phyloP scores from a whole-genome alignment of 2,113 vertebrate species.

The Hylia prasina region DNA sequence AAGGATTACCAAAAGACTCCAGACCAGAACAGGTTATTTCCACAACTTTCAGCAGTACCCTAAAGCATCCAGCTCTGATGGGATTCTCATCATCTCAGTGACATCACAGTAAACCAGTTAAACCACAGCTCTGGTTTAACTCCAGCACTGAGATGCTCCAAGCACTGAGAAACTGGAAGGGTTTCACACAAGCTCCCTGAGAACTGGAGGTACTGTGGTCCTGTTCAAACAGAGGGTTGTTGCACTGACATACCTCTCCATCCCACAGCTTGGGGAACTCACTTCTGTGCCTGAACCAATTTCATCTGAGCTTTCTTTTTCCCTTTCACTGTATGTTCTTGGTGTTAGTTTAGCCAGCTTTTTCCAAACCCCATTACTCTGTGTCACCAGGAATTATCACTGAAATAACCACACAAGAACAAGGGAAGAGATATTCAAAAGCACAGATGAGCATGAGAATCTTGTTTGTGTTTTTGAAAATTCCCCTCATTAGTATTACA shows the following conservation, averaged over 20 bases:
- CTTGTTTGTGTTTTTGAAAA: not conserved
- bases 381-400: not conserved
- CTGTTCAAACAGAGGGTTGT: fast-evolving
- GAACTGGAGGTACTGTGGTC: not conserved
- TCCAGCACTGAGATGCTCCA: too few relatives aligned
- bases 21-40: not conserved
- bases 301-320: not conserved
- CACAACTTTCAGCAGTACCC: not conserved
- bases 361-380: not conserved
- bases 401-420: not conserved
- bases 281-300: not conserved
- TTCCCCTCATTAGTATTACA: not conserved
- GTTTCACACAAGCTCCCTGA: not conserved
- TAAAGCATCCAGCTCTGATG: not conserved
- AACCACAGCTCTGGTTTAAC: not conserved
- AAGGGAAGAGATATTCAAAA: not conserved
- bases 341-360: not conserved
- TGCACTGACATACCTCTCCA: fast-evolving
- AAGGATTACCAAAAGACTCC: not conserved
- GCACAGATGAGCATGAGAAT: not conserved
- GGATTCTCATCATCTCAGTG: not conserved
- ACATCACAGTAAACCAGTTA: not conserved
- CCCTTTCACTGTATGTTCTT: not conserved
- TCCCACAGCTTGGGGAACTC: not conserved
- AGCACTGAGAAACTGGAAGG: not conserved